Base-by-base conservation (phyloP, 2,113 vertebrate species). In the Spilogale gracilis region DNA sequence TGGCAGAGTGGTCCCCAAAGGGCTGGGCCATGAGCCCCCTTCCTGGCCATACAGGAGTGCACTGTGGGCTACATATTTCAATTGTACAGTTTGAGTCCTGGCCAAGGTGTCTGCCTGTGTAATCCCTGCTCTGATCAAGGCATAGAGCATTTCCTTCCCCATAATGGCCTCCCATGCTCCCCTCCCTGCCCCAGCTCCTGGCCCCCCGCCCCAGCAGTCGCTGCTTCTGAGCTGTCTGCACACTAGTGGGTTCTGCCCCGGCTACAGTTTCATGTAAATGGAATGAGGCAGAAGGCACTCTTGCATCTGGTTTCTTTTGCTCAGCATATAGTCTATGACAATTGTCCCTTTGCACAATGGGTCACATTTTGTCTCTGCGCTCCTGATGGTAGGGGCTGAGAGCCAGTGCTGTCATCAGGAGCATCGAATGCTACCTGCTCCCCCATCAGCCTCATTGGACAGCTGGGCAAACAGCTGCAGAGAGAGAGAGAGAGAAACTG, bases 151-250 rank as follows among this genome's bases (percentile, higher is more conserved):
- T 27, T 52, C 38, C 38, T 10, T 92, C 9, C 20, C 63, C 9
- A 2, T 5, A 25, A 9, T 2, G 25, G 54, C n/a, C 71, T 20
- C 12, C 38, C 17, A 0, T 2, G 48, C 6, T n/a, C 25, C 23
- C 61, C 48, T n/a, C n/a, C 8, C 38, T 5, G 9, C 1, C 63
- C 27, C 21, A 6, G 12, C 20, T 32, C 6, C 69, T 20, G 45
- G 3, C 69, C 69, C 69, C 69, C 38, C 12, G 5, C 38, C 38
- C 56, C 11, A 12, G 32, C 32, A 21, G 4, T 18, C 12, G 1
- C 32, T 9, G 45, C 45, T 52, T 32, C 9, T 38, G 38, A 38
- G 43, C 7, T 17, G 21, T 60, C 52, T 38, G 30, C 9, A 2
- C 6, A 14, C 0, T 21, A 1, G 11, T 8, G 54, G 76, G 14